Conservation (phyloP, 2,888 invertebrate genomes). For the Chironomus tentans region DNA sequence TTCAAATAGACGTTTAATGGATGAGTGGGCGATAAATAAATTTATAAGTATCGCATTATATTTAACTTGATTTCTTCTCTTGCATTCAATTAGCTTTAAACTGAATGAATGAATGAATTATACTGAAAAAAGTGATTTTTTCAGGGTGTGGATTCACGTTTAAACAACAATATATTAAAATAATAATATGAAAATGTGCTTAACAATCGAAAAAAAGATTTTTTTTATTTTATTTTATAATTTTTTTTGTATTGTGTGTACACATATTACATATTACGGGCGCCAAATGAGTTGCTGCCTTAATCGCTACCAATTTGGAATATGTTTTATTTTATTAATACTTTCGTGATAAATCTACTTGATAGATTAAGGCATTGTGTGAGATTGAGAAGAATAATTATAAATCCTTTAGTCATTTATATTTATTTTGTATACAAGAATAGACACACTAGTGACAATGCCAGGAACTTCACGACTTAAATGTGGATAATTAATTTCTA, state of each 20-base stretch:
- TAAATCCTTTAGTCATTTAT: not conserved
- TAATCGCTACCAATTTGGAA: not conserved
- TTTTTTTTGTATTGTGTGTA: no score
- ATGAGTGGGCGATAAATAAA: slow-evolving; percentile 24
- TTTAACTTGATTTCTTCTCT: not conserved
- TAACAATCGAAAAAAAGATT: slow-evolving; percentile 6
- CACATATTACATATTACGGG: not conserved
- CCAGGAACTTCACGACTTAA: no score
- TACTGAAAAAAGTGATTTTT: not conserved
- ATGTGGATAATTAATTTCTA: no score
- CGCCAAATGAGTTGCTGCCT: slow-evolving; percentile 6
- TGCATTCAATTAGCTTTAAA: slow-evolving; percentile 3
- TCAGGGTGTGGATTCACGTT: slow-evolving; percentile 20
- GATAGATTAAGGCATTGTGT: no score
- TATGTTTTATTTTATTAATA: not conserved
- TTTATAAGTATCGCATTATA: not conserved
- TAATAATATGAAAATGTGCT: not conserved
- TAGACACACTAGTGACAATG: no score
- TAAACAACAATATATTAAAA: not conserved
- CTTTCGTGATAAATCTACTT: not conserved
- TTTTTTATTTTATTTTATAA: no score
- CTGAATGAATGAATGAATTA: not conserved
- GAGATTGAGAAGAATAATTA: not conserved
- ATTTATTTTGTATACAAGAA: not conserved
- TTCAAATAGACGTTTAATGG: slow-evolving; percentile 21